Percentiles rank a stretch among this genome's conserved stretches.
Conservation (phyloP, 2,113 vertebrate genomes). For the Thryonomys swinderianus region DNA sequence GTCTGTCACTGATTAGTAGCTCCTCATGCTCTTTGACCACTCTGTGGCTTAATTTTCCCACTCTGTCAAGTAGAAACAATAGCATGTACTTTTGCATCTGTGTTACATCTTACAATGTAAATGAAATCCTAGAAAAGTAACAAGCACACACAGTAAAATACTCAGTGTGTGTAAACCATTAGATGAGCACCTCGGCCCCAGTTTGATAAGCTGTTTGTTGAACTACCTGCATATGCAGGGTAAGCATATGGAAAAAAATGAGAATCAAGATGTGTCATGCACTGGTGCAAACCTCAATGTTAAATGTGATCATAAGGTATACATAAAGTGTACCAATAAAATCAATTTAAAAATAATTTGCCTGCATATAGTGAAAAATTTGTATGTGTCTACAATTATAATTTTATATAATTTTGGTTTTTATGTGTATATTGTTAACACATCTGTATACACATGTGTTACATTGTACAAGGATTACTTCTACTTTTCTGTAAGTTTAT, state of each 20-base stretch:
- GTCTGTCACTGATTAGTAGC: background rate
- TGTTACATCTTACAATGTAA: background rate
- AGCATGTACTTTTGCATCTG: background rate
- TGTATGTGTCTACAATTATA: background rate
- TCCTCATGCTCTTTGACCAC: background rate
- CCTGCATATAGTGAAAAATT: background rate
- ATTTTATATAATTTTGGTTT: background rate
- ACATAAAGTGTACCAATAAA: too few species aligned
- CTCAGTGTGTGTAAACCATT: background rate
- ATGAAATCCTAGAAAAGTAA: slow-evolving; percentile 5
- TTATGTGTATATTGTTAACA: background rate
- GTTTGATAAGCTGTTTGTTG: background rate
- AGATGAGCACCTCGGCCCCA: background rate
- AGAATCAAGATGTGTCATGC: too few species aligned
- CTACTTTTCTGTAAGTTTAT: slow-evolving; percentile 14
- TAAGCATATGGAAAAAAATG: too few species aligned
- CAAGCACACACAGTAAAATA: background rate
- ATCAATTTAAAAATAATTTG: too few species aligned
- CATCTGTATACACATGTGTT: background rate
- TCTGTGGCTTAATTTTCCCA: background rate
- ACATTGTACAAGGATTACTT: background rate
- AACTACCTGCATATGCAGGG: background rate
- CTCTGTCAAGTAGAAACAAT: background rate
- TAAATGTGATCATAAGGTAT: too few species aligned
- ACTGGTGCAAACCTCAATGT: too few species aligned